Base-by-base conservation (phyloP, 2,888 invertebrate genomes). In the Cephus nigrinus region DNA sequence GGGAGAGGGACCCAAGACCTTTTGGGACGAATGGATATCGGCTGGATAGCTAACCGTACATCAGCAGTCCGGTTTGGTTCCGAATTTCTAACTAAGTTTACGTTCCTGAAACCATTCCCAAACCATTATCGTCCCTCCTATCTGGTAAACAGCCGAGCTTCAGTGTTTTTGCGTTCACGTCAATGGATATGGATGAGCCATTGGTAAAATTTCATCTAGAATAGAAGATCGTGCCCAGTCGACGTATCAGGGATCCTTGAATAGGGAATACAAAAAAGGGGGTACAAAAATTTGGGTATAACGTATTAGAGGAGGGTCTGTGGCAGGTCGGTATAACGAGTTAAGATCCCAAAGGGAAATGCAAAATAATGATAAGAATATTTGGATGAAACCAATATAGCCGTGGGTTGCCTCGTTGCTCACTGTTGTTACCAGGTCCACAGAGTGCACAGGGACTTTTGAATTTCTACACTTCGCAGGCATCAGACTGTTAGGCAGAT, bases 391-490 rank as follows among this genome's bases (percentile, higher is more conserved):
- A 55, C 5, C 55, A 55, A 9, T 55, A 55, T 23, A 2, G 55
- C 23, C 15, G 5, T 9, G 55, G 23, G 23, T 23, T 55, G 55
- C 23, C 9, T 23, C 9, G 5, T 55, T 55, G 23, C 9, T 9
- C 55, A 9, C 15, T 55, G 9, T 23, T 55, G 23, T 9, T 9
- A 55, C 55, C 55, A 9, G 9, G 23, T 23, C 23, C 23, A 55
- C 23, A 0, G 55, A 9, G 23, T 23, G 23, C 11, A 55, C 9
- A 55, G 55, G 23, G 23, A 55, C 0, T 55, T 23, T 55, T 55
- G 82, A 82, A 87, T 83, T 84, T 85, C 82, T 85, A 86, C 82
- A 84, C 86, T 84, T 84, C 77, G 78, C 78, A 73, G 75, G 75
- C 35, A 76, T 73, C 73, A 31, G 74, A 40, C 76, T 71, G 30